Evolutionary conservation across 2,888 invertebrate species (phyloP).

Genomic region (Caenorhabditis sulstoni): DNA sequence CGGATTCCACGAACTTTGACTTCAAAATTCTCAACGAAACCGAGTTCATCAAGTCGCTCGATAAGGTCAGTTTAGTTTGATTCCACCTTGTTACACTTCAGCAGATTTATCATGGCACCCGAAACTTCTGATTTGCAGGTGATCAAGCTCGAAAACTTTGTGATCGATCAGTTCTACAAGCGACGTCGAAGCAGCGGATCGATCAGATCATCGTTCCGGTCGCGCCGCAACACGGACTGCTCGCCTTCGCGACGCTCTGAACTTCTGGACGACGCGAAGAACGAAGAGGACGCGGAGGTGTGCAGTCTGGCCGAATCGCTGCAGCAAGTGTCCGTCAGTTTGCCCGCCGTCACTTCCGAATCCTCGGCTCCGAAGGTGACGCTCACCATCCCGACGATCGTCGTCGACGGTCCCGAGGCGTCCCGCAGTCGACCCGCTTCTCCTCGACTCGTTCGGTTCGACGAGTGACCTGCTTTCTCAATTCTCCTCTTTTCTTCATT

Average conservation of each 20-base stretch:
- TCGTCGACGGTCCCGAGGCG: slow-evolving; percentile 59
- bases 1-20: slow-evolving; percentile 69
- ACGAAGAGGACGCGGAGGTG: slow-evolving; percentile 41
- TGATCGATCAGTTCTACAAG: slow-evolving; percentile 72
- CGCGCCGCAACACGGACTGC: slow-evolving; percentile 64
- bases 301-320: slow-evolving; percentile 53
- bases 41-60: slow-evolving; percentile 70
- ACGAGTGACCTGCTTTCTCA: slow-evolving; percentile 25
- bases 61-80: slow-evolving; percentile 68
- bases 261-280: slow-evolving; percentile 34
- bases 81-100: background rate
- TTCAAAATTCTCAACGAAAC: slow-evolving; percentile 70
- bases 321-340: slow-evolving; percentile 43
- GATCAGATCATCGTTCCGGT: slow-evolving; percentile 68
- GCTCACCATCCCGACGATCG: slow-evolving; percentile 61
- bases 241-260: slow-evolving; percentile 64
- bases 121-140: slow-evolving; percentile 52
- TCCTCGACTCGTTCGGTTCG: slow-evolving; percentile 60
- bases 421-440: slow-evolving; percentile 57
- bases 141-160: slow-evolving; percentile 68
- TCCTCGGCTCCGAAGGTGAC: slow-evolving; percentile 10
- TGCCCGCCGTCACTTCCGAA: slow-evolving; percentile 22
- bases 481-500: background rate
- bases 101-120: background rate
- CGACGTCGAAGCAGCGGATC: slow-evolving; percentile 69